These are phyloP conservation scores for Tachina grossa DNA, from an alignment of 2,888 invertebrate genomes.

Conservation along the genomic window DNA sequence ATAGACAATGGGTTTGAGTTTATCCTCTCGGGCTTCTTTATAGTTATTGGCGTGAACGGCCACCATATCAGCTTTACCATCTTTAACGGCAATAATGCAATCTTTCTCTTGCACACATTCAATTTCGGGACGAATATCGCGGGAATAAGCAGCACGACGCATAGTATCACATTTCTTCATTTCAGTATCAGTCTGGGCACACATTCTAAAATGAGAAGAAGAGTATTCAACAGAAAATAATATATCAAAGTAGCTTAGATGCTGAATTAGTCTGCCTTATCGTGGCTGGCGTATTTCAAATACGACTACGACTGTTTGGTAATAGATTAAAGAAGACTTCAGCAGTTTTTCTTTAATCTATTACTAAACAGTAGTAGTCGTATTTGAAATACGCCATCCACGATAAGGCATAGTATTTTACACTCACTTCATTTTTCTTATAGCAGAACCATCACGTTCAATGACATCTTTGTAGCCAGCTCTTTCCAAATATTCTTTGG, in stretches of 20 bases:
- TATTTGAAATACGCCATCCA: too few relatives aligned
- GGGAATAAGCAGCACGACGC: conserved; percentile 88
- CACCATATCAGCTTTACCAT: conserved; percentile 78
- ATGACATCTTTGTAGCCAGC: conserved; percentile 88
- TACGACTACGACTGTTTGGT: too few relatives aligned
- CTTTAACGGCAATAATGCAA: conserved; percentile 78
- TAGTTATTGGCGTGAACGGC: conserved; percentile 75
- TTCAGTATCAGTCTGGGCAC: conserved; percentile 87
- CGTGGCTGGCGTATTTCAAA: too few relatives aligned
- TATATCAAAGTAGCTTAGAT: not conserved
- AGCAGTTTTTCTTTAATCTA: too few relatives aligned
- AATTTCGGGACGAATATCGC: conserved; percentile 91
- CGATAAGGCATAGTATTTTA: too few relatives aligned
- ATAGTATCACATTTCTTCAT: conserved; percentile 89
- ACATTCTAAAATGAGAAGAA: conserved; percentile 83
- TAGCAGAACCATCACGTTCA: conserved; percentile 88
- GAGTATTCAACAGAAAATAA: not conserved
- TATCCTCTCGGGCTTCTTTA: conserved; percentile 75
- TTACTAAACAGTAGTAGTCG: too few relatives aligned
- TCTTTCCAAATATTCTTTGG: conserved; percentile 85
- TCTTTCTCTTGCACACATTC: conserved; percentile 88
- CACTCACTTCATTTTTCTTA: conserved; percentile 84
- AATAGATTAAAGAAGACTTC: too few relatives aligned
- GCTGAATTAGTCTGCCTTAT: too few relatives aligned
- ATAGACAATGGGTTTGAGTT: conserved; percentile 79